A percentile compares a stretch with the other conserved stretches of the same genome.
These are phyloP conservation scores for Elachura formosa DNA, from an alignment of 2,113 vertebrate species.

Conservation along the genomic window DNA sequence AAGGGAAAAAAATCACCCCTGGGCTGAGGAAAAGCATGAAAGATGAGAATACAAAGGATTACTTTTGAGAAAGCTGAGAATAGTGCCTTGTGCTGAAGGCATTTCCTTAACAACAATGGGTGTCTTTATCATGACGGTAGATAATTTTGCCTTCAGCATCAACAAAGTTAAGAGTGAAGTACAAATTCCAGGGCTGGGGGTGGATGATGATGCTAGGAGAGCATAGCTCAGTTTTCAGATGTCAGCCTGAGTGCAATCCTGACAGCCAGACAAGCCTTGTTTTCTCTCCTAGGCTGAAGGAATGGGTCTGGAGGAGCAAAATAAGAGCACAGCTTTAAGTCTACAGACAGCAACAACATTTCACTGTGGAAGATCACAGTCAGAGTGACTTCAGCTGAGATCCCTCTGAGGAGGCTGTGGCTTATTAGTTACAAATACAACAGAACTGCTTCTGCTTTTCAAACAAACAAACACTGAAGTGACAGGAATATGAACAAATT, in stretches of 20 bases:
- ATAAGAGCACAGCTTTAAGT: fast-evolving
- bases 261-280: slow-evolving; percentile 8
- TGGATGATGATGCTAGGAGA: neutral
- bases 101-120: neutral
- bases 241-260: neutral
- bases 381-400: neutral
- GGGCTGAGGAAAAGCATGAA: neutral
- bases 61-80: neutral
- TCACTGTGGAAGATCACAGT: neutral
- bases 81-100: neutral
- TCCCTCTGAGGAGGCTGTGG: neutral
- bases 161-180: neutral
- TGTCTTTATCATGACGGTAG: neutral
- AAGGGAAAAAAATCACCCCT: neutral
- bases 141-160: slow-evolving; percentile 38
- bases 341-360: neutral
- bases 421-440: neutral
- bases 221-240: neutral
- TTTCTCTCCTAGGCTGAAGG: neutral
- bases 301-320: neutral
- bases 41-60: neutral
- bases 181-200: neutral
- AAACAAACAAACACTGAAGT: neutral
- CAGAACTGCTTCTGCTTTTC: neutral
- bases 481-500: neutral